Base-by-base conservation (phyloP, 30 jellyfish, hydroid and myxozoan species). In the Aurelia sp. region DNA sequence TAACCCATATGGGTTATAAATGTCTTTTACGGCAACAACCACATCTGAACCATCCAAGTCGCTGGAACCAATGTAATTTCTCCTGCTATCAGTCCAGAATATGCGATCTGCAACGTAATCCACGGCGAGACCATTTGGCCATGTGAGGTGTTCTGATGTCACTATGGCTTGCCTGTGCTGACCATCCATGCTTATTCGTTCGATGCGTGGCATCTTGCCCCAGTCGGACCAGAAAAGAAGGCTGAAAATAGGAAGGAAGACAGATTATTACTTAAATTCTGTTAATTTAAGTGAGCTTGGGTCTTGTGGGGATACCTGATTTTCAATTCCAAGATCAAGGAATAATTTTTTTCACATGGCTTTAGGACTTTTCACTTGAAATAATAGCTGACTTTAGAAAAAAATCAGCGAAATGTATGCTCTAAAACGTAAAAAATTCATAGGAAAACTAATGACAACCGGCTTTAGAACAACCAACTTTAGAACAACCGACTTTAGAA, bases 111-210 rank as follows among this genome's bases (percentile, higher is more conserved):
- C 20, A 21, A 86, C 76, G 86, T 59, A 64, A 73, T 94, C 99
- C 80, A 94, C 80, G 16, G 99, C 75, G 19, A 94, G 82, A 24
- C 98, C 97, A 59, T 63, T 84, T 5, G 98, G 97, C 94, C 88
- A 85, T 0, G 78, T 69, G 20, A 90, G 57, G 60, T 81, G 84
- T 16, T 55, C 72, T 16, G 90, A 63, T 12, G 78, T 40, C 62
- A 88, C 94, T 4, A 89, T 55, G 5, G 76, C 91, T 63, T 62
- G 80, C 63, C 96, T 74, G 13, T 78, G 70, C 40, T 67, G 85
- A 11, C 99, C 99, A 72, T 89, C 97, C 93, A 94, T 88, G 85
- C 94, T 90, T 27, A 96, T 87, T 9, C 96, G 79, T 63, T 89
- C 98, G 31, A 94, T 89, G 17, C 88, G 82, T 5, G 98, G 88